Evolutionary conservation across 2,797 vertebrate species (phyloP).

Genomic region (Scleropages formosus): DNA sequence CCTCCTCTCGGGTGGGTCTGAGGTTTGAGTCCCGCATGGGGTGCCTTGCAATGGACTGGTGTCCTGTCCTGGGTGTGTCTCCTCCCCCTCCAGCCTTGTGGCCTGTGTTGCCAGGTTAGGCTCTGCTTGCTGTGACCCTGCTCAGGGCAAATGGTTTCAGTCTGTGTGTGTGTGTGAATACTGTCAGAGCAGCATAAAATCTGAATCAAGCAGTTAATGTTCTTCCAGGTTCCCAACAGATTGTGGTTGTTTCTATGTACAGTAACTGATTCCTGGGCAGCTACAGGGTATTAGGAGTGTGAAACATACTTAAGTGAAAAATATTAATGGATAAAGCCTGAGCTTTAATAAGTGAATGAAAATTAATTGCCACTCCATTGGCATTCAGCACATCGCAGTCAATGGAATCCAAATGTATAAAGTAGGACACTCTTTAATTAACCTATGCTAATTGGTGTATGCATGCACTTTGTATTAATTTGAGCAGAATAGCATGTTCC

Average conservation of each 20-base stretch:
- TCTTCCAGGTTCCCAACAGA: not conserved
- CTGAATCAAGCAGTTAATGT: not conserved
- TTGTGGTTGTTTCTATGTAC: not conserved
- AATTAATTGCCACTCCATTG: conserved; percentile 60
- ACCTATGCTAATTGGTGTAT: conserved; percentile 67
- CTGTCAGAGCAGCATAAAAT: conserved; percentile 10
- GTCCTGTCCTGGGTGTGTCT: no score
- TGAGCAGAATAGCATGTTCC: conserved; percentile 48
- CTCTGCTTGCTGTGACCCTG: no score
- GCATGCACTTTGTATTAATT: conserved; percentile 57
- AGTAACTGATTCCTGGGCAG: conserved; percentile 21
- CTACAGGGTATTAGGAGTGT: conserved; percentile 31
- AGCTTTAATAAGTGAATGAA: conserved; percentile 52
- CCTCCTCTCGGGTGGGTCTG: no score
- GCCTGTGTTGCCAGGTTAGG: no score
- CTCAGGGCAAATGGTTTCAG: no score
- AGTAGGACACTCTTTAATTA: conserved; percentile 69
- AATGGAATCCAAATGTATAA: conserved; percentile 48
- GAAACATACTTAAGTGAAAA: conserved; percentile 38
- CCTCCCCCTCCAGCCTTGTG: no score
- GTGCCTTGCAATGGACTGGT: no score
- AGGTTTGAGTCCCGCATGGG: no score
- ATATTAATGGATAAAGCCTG: conserved; percentile 39
- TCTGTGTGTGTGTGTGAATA: not conserved
- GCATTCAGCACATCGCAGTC: conserved; percentile 59